Percentiles rank a stretch among this genome's conserved stretches.
These are phyloP conservation scores for Lepidurus arcticus DNA, from an alignment of 1,140 invertebrate species.

Conservation along the genomic window DNA sequence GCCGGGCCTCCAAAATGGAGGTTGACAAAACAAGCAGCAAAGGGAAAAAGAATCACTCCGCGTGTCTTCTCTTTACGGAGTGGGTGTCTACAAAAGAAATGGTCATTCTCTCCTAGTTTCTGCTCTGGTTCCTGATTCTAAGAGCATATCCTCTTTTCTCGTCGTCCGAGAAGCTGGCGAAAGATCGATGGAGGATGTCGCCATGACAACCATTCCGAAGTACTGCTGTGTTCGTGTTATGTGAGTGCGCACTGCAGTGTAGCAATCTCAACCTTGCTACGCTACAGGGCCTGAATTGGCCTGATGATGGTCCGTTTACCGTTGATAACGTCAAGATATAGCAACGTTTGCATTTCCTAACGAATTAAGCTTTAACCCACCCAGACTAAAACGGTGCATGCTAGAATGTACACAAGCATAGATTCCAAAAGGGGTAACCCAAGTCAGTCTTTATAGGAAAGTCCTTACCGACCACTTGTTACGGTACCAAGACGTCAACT, in stretches of 20 bases:
- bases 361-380: neutral
- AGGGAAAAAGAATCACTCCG: neutral
- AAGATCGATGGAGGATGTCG: slow-evolving; percentile 21
- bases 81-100: neutral
- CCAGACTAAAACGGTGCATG: neutral
- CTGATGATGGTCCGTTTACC: neutral
- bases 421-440: no score
- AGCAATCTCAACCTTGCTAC: slow-evolving; percentile 14
- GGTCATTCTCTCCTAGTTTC: neutral
- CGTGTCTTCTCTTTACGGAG: slow-evolving; percentile 5
- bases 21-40: neutral
- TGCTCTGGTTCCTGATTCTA: slow-evolving; percentile 15
- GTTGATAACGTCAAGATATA: neutral
- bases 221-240: slow-evolving; percentile 17
- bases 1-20: neutral
- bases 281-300: slow-evolving; percentile 14
- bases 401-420: neutral
- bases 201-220: neutral
- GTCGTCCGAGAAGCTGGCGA: slow-evolving; percentile 16
- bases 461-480: no score
- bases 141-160: slow-evolving; percentile 9
- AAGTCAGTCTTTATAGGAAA: no score
- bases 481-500: no score
- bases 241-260: slow-evolving; percentile 20
- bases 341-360: neutral